Evolutionary conservation across 1,140 invertebrate species (phyloP).

Genomic region (Papilio machaon): DNA sequence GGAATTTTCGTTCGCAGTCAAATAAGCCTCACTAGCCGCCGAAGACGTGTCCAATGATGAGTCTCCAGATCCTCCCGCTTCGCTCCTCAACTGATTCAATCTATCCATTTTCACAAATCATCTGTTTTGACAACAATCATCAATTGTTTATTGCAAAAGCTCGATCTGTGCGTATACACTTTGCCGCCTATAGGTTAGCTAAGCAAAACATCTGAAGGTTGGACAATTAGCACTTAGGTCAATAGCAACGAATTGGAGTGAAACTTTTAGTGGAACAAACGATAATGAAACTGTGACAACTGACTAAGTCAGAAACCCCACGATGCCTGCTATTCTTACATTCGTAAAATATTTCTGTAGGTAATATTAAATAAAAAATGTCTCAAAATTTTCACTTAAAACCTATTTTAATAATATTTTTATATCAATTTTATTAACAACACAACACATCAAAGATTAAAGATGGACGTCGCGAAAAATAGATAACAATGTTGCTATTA

Average conservation of each 20-base stretch:
- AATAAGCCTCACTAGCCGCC: conserved; percentile 67
- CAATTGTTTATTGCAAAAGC: conserved; percentile 46
- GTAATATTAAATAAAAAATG: conserved; percentile 42
- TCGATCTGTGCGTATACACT: conserved; percentile 45
- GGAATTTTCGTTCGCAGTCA: conserved; percentile 76
- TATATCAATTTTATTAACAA: conserved; percentile 71
- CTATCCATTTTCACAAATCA: conserved; percentile 80
- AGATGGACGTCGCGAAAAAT: conserved; percentile 77
- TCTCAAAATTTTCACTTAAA: conserved; percentile 47
- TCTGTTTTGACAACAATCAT: conserved; percentile 70
- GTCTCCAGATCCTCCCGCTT: conserved; percentile 66
- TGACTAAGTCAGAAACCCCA: conserved; percentile 57
- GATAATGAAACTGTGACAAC: conserved; percentile 78
- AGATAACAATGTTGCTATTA: conserved; percentile 73
- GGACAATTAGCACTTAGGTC: conserved; percentile 78
- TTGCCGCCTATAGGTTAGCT: conserved; percentile 51
- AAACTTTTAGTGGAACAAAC: conserved; percentile 77
- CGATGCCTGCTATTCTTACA: conserved; percentile 44
- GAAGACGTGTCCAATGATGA: conserved; percentile 70
- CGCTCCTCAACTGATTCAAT: conserved; percentile 71
- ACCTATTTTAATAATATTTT: conserved; percentile 60
- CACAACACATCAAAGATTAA: conserved; percentile 80
- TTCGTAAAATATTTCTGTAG: conserved; percentile 39
- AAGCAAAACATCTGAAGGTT: conserved; percentile 73
- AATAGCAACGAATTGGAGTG: conserved; percentile 77